These are phyloP conservation scores for Ammospiza caudacuta DNA, from an alignment of 2,113 vertebrate species.

Conservation along the genomic window DNA sequence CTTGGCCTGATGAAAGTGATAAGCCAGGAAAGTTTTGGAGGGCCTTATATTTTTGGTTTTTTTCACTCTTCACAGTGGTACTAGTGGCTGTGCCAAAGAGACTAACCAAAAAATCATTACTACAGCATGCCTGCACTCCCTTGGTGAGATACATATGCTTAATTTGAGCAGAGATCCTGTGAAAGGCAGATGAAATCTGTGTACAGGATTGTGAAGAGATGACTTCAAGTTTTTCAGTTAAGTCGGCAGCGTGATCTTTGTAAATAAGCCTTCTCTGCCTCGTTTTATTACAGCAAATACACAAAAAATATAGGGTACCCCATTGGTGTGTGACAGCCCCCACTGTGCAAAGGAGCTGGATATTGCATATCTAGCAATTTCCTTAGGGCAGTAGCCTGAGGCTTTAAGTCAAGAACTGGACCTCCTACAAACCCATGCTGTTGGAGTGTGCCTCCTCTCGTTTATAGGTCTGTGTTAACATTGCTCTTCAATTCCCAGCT, in stretches of 20 bases:
- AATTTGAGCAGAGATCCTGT: background rate
- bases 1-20: background rate
- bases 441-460: background rate
- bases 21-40: background rate
- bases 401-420: background rate
- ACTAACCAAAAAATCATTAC: background rate
- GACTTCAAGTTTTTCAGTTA: background rate
- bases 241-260: background rate
- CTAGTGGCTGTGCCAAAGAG: background rate
- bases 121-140: background rate
- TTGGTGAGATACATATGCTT: background rate
- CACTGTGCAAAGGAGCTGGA: background rate
- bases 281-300: background rate
- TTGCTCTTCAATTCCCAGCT: background rate
- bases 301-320: background rate
- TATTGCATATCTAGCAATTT: background rate
- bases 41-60: fast-evolving
- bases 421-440: background rate
- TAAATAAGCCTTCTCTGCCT: background rate
- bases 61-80: background rate
- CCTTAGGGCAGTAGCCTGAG: background rate
- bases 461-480: background rate
- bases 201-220: background rate
- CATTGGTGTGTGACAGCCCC: background rate
- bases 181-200: background rate